These are phyloP conservation scores for Limenitis camilla DNA, from an alignment of 2,888 invertebrate genomes.

Conservation along the genomic window DNA sequence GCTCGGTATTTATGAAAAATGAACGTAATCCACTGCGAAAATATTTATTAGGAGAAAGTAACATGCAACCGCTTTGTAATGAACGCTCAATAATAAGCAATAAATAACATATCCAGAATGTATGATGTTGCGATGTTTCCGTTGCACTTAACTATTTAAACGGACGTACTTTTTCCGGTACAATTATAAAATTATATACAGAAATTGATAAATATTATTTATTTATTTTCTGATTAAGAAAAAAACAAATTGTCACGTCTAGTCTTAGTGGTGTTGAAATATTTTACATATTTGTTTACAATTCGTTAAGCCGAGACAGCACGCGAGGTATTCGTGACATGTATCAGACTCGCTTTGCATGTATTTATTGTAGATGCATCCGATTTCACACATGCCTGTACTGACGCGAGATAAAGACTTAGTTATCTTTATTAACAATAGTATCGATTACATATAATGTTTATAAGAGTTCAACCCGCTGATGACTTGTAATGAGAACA, in stretches of 20 bases:
- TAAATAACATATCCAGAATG: constrained; percentile 33
- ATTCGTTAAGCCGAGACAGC: constrained; percentile 44
- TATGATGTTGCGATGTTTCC: constrained; percentile 36
- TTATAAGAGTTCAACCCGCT: constrained; percentile 4
- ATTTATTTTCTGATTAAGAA: neutral
- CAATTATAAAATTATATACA: neutral
- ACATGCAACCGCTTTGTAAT: constrained; percentile 23
- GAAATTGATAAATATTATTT: neutral
- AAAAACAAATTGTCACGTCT: neutral
- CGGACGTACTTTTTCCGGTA: constrained; percentile 17
- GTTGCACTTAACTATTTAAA: constrained; percentile 29
- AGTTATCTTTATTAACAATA: constrained; percentile 6
- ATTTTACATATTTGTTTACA: constrained; percentile 31
- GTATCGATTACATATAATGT: constrained; percentile 13
- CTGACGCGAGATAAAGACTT: constrained; percentile 13
- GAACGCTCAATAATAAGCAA: constrained; percentile 17
- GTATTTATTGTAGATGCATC: constrained; percentile 32
- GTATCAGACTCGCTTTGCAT: constrained; percentile 20
- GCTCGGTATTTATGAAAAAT: constrained; percentile 26
- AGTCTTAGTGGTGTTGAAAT: constrained; percentile 2
- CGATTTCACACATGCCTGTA: constrained; percentile 23
- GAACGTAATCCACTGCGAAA: constrained; percentile 25
- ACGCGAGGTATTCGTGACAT: constrained; percentile 41
- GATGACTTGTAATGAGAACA: constrained; percentile 6
- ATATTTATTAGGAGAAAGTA: constrained; percentile 40